Evolutionary conservation across 1,140 invertebrate genomes (phyloP), one percentile per base, ranked within the genome.

Genomic region (Ganaspis sp.): DNA sequence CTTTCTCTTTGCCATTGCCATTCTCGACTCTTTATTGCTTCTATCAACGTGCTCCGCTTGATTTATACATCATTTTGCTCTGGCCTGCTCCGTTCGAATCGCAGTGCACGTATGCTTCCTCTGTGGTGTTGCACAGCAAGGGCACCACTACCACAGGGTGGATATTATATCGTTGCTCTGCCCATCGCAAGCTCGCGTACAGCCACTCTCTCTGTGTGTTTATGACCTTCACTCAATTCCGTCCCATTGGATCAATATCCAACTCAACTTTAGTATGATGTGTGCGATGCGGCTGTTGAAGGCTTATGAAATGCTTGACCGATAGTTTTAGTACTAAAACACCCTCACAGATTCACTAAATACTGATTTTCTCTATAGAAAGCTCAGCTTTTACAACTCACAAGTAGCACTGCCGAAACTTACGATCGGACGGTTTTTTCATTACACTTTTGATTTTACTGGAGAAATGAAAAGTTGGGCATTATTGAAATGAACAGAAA

Each of bases 11-110:
- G 34, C 42, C 26, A 69, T 70, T 74, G 40, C 71, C n/a, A 40
- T 42, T 21, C 53, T 9, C 49, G 42, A 77, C 64, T 75, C 72
- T 84, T 83, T 85, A 85, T 85, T 85, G 83, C 83, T 84, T 85
- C 83, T 85, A 84, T 85, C 83, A 85, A 85, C 83, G 83, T 84
- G 72, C 74, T 34, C 76, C 45, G 77, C 26, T 84, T 85, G 83
- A 85, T 85, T 85, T 85, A 85, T 84, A 84, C 76, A 83, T 85
- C 58, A 64, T 64, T 64, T 29, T 64, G 58, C 58, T 64, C 23
- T 34, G 58, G 21, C 26, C 54, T 64, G 49, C 11, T 58, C 53
- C 9, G 58, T 64, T 64, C 58, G 23, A 26, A 64, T 64, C 23
- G 58, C 58, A 26, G 21, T 64, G 58, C 58, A 64, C 58, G 58